phyloP scores from a whole-genome alignment of 1,140 invertebrate genomes.

The Rhyzopertha dominica region DNA sequence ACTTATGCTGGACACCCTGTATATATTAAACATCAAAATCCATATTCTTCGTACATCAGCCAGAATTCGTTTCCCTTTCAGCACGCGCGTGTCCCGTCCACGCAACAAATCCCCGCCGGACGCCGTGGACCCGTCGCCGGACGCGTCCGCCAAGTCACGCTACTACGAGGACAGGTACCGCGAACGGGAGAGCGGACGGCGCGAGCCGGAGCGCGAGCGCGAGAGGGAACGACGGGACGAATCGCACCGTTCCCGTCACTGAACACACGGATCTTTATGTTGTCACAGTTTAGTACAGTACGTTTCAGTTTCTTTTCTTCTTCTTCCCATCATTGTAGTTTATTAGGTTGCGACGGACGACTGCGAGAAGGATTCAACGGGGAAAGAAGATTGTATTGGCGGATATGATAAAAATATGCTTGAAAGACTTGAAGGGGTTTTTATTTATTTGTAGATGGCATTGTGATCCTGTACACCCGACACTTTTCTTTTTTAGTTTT shows the following conservation, averaged over 20 bases:
- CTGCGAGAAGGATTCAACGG: conserved; percentile 13
- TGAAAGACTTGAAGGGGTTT: not conserved
- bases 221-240: conserved; percentile 66
- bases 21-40: too few relatives aligned
- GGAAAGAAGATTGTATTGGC: conserved; percentile 23
- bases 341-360: conserved; percentile 14
- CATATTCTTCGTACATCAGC: not conserved
- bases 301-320: conserved; percentile 1
- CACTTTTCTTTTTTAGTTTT: too few relatives aligned
- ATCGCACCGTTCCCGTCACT: conserved; percentile 67
- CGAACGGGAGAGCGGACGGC: conserved; percentile 56
- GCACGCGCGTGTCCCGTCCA: conserved; percentile 47
- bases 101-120: conserved; percentile 55
- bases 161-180: conserved; percentile 81
- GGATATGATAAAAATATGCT: conserved; percentile 8
- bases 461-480: too few relatives aligned
- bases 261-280: conserved; percentile 24
- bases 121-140: conserved; percentile 51
- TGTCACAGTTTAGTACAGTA: not conserved
- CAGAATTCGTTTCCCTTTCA: conserved; percentile 14
- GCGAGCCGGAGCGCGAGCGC: conserved; percentile 61
- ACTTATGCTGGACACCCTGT: too few relatives aligned
- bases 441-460: too few relatives aligned
- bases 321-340: not conserved
- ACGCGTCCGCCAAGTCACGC: conserved; percentile 54